Percentiles rank a stretch among this genome's conserved stretches.
Evolutionary conservation across 2,113 vertebrate genomes (phyloP).

Genomic region (Phaethornis superciliosus): DNA sequence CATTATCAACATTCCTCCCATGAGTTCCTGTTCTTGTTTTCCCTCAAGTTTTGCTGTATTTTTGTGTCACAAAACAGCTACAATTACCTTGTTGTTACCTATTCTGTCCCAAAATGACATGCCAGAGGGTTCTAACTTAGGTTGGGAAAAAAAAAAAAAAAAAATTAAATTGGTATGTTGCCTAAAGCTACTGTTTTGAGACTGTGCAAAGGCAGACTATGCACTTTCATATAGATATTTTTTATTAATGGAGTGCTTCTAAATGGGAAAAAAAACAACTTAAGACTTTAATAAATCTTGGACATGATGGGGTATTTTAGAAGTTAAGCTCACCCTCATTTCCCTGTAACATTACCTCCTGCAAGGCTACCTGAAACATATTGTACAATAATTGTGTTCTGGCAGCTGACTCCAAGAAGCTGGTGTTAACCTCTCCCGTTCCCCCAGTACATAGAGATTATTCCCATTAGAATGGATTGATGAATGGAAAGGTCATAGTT

Average conservation of each 20-base stretch:
- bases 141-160: not conserved
- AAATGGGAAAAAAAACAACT: not conserved
- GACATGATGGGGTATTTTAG: not conserved
- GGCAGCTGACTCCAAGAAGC: slow-evolving; percentile 2
- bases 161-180: rapidly evolving
- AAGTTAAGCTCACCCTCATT: slow-evolving; percentile 53
- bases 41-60: not conserved
- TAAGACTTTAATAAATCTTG: slow-evolving; percentile 55
- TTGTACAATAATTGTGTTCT: slow-evolving; percentile 4
- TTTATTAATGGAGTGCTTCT: slow-evolving; percentile 49
- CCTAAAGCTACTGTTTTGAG: not conserved
- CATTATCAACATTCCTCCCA: not conserved
- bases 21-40: not conserved
- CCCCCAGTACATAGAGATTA: slow-evolving; percentile 22
- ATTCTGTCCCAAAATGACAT: not conserved
- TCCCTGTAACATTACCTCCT: slow-evolving; percentile 49
- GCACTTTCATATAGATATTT: not conserved
- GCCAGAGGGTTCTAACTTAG: not conserved
- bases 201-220: not conserved
- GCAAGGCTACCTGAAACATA: slow-evolving; percentile 32
- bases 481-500: slow-evolving; percentile 60
- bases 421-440: not conserved
- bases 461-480: slow-evolving; percentile 56
- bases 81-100: not conserved
- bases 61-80: not conserved